Evolutionary conservation across 64 coral and sea anemone genomes (phyloP).

Genomic region (Stichodactyla mertensii): DNA sequence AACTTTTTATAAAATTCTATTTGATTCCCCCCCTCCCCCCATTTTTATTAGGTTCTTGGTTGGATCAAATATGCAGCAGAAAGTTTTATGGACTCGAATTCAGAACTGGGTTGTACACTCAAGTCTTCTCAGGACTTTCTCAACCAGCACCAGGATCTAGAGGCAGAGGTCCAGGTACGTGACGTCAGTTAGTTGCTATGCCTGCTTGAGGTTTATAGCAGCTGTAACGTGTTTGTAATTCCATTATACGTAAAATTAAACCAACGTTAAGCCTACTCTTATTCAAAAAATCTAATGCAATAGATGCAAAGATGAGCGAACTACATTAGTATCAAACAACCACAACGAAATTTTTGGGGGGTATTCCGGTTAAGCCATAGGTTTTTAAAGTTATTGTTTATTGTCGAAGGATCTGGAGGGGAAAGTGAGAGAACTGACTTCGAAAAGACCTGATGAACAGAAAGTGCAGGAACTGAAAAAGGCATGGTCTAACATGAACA

Average conservation of each 20-base stretch:
- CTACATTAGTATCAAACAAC: no score
- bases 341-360: no score
- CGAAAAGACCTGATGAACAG: conserved; percentile 63
- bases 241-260: no score
- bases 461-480: conserved; percentile 64
- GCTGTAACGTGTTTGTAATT: no score
- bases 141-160: conserved; percentile 43
- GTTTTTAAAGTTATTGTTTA: neutral
- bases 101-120: conserved; percentile 45
- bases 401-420: conserved; percentile 36
- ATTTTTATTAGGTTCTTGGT: conserved; percentile 18
- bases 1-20: no score
- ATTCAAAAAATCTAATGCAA: no score
- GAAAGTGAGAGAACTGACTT: conserved; percentile 24
- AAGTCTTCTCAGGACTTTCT: conserved; percentile 58
- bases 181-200: neutral
- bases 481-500: conserved; percentile 43
- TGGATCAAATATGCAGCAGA: conserved; percentile 61
- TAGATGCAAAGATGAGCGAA: no score
- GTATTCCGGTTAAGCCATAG: no score
- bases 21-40: neutral
- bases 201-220: no score
- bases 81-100: conserved; percentile 47
- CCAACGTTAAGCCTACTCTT: no score
- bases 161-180: conserved; percentile 45